These are phyloP conservation scores for Xestia c-nigrum DNA, from an alignment of 2,888 invertebrate species.

Conservation along the genomic window DNA sequence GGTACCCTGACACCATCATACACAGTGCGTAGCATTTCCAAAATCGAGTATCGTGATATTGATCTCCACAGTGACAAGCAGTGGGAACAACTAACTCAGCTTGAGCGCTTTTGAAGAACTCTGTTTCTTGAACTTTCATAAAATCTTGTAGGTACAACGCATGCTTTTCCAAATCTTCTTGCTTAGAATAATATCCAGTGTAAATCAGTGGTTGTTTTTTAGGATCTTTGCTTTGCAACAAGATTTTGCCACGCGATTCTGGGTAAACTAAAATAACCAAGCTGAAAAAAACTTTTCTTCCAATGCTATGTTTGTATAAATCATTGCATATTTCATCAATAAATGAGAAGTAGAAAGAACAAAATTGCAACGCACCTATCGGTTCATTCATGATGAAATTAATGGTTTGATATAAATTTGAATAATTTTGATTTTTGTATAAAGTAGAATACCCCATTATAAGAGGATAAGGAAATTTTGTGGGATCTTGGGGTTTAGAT, in stretches of 20 bases:
- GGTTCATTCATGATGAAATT: slow-evolving; percentile 59
- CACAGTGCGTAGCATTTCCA: slow-evolving; percentile 92
- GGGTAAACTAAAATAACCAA: slow-evolving; percentile 77
- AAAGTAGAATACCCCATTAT: slow-evolving; percentile 85
- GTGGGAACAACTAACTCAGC: slow-evolving; percentile 69
- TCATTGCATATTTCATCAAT: slow-evolving; percentile 66
- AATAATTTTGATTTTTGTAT: slow-evolving; percentile 88
- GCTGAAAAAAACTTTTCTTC: slow-evolving; percentile 57
- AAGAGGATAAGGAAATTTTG: slow-evolving; percentile 69
- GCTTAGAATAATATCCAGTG: slow-evolving; percentile 90
- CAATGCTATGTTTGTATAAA: slow-evolving; percentile 54
- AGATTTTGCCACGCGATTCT: slow-evolving; percentile 87
- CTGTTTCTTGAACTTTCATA: slow-evolving; percentile 78
- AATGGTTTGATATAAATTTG: slow-evolving; percentile 79
- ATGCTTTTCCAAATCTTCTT: slow-evolving; percentile 86
- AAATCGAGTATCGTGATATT: slow-evolving; percentile 73
- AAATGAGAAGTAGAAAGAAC: slow-evolving; percentile 61
- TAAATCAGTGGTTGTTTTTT: slow-evolving; percentile 89
- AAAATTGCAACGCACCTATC: slow-evolving; percentile 44
- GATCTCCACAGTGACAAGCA: slow-evolving; percentile 54
- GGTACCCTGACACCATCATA: slow-evolving; percentile 92
- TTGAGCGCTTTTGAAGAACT: slow-evolving; percentile 77
- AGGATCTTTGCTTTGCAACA: slow-evolving; percentile 88
- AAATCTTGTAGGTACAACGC: slow-evolving; percentile 77
- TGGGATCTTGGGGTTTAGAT: slow-evolving; percentile 63